A percentile compares a stretch with the other conserved stretches of the same genome.
Conservation (phyloP, 2,888 invertebrate species). For the Coelinius sp. region DNA sequence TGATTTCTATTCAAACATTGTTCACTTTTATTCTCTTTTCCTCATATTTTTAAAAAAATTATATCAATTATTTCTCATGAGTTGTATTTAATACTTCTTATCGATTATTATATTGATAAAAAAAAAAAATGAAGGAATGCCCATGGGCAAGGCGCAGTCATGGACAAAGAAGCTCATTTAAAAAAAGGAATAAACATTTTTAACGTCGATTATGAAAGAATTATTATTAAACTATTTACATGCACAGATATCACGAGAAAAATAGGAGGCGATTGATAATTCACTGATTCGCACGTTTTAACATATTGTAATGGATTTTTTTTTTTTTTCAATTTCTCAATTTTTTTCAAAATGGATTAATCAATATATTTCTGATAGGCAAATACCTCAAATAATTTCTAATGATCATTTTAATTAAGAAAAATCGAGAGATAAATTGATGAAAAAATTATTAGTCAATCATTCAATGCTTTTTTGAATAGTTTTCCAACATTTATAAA, state of each 20-base stretch:
- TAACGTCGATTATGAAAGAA: conserved; percentile 1
- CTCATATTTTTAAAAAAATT: not conserved
- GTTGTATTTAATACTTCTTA: not conserved
- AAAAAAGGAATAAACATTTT: conserved; percentile 1
- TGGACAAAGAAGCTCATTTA: conserved; percentile 14
- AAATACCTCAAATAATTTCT: not conserved
- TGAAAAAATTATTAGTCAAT: not conserved
- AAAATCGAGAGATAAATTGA: not conserved
- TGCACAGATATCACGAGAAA: conserved; percentile 17
- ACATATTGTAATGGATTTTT: conserved; percentile 5
- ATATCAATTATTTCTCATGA: not conserved
- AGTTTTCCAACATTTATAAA: not conserved
- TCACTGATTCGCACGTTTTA: conserved; percentile 7
- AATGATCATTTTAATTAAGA: not conserved
- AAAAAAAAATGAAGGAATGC: not conserved
- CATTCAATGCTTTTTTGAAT: not conserved
- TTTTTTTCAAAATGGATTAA: not conserved
- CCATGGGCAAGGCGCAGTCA: not conserved
- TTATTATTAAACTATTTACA: conserved; percentile 13
- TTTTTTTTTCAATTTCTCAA: not conserved
- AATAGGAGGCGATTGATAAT: not conserved
- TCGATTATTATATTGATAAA: not conserved
- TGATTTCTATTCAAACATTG: not conserved
- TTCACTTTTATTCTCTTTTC: not conserved
- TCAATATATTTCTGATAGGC: not conserved